Evolutionary conservation across 2,888 invertebrate species (phyloP).

Genomic region (Tryphoninae sp.): DNA sequence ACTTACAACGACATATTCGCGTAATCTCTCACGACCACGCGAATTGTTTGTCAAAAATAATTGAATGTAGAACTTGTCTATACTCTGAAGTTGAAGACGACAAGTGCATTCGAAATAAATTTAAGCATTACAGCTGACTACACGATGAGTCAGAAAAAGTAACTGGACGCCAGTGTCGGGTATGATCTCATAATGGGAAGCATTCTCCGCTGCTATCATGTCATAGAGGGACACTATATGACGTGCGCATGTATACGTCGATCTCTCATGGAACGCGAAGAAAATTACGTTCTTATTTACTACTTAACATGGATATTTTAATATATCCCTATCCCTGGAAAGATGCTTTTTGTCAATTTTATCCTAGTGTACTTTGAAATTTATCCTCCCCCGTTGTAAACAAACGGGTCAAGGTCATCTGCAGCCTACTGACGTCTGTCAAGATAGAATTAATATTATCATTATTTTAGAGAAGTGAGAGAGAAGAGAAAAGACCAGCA

Average conservation of each 20-base stretch:
- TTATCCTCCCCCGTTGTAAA: too few species aligned
- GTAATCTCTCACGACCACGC: constrained; percentile 23
- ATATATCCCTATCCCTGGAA: too few species aligned
- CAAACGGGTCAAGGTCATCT: too few species aligned
- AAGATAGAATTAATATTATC: too few species aligned
- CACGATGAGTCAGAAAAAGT: constrained; percentile 37
- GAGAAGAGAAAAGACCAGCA: too few species aligned
- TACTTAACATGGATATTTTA: neutral
- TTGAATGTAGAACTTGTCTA: neutral
- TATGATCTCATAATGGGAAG: constrained; percentile 24
- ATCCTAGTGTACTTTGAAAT: too few species aligned
- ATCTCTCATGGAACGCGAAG: neutral
- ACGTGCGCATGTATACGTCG: neutral
- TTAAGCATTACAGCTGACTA: neutral
- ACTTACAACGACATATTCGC: constrained; percentile 54
- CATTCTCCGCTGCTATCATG: neutral
- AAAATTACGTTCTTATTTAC: neutral
- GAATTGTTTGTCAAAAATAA: neutral
- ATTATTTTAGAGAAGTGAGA: too few species aligned
- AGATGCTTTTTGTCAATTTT: too few species aligned
- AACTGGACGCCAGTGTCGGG: constrained; percentile 23
- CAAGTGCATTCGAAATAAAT: neutral
- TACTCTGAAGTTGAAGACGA: neutral
- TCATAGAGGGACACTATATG: neutral
- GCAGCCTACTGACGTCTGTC: too few species aligned